A percentile compares a stretch with the other conserved stretches of the same genome.
These are phyloP conservation scores for Muntiacus reevesi DNA, from an alignment of 2,113 vertebrate species.

Conservation along the genomic window DNA sequence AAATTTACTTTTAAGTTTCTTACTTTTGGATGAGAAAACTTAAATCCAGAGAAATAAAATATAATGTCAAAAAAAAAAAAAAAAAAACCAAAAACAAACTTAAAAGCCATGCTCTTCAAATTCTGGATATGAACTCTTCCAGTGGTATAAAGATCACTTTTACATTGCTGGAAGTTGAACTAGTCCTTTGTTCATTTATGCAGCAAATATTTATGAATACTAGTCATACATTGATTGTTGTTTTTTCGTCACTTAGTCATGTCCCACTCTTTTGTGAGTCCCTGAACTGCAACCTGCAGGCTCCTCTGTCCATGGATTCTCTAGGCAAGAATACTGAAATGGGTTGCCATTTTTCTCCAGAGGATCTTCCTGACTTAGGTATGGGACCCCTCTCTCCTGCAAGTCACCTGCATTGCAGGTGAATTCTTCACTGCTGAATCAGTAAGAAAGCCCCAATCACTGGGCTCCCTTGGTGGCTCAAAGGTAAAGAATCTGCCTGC, in stretches of 20 bases:
- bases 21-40: background rate
- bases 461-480: background rate
- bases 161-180: background rate
- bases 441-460: background rate
- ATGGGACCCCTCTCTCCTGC: background rate
- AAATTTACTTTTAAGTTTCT: background rate
- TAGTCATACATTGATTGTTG: background rate
- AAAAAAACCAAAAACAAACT: background rate
- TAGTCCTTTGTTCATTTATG: background rate
- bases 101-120: background rate
- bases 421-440: background rate
- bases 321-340: background rate
- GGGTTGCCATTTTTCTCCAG: background rate
- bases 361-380: background rate
- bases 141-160: background rate
- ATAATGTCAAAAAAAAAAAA: too few relatives aligned
- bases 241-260: background rate
- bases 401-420: background rate
- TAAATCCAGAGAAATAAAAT: background rate
- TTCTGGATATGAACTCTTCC: background rate
- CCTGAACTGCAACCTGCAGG: background rate
- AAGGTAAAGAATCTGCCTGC: background rate
- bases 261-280: background rate
- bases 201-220: background rate
- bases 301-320: background rate